Base-by-base conservation (phyloP, 2,113 vertebrate genomes). In the Bubo blakistoni region DNA sequence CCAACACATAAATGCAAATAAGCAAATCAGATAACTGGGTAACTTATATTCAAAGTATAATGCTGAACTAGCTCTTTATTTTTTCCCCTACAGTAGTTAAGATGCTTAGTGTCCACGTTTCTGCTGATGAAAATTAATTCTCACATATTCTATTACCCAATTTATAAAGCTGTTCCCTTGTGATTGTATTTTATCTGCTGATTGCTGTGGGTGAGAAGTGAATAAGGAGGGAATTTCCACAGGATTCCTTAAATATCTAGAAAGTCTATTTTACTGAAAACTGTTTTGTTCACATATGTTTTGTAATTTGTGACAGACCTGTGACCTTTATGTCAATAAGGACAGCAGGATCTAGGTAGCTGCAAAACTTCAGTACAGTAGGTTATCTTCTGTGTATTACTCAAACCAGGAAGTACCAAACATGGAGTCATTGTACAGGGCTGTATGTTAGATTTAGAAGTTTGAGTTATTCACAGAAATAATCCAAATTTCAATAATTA, bases 31-130 rank as follows among this genome's bases (percentile, higher is more conserved):
- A 92, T 80, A 96, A 90, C 25, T 55, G 17, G 52, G 62, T 95
- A 91, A 77, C 63, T 92, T 93, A 61, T 16, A 92, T 77, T 95
- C 46, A 92, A 88, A 97, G 10, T 26, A 72, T 84, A 89, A 95
- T 19, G 29, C 29, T 6, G 5, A 90, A 90, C 52, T 82, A 91
- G 8, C 21, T 54, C 59, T 88, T 92, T 46, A 11, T 32, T 78
- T 70, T 73, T 70, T n/a, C 52, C 44, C 20, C 57, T 25, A 26
- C 25, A 63, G 11, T n/a, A 58, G 44, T 38, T 85, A 62, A 40
- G 30, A 71, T 51, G 42, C 8, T 72, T 38, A 34, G 36, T 66
- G 16, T 58, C 38, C 84, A 87, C 30, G 7, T 34, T 79, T 87
- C n/a, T 71, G n/a, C 6, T 79, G 25, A 74, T 20, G 84, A 78